Evolutionary conservation across 2,888 invertebrate genomes (phyloP), one percentile per base, ranked within the genome.

Genomic region (Norana najaformis): DNA sequence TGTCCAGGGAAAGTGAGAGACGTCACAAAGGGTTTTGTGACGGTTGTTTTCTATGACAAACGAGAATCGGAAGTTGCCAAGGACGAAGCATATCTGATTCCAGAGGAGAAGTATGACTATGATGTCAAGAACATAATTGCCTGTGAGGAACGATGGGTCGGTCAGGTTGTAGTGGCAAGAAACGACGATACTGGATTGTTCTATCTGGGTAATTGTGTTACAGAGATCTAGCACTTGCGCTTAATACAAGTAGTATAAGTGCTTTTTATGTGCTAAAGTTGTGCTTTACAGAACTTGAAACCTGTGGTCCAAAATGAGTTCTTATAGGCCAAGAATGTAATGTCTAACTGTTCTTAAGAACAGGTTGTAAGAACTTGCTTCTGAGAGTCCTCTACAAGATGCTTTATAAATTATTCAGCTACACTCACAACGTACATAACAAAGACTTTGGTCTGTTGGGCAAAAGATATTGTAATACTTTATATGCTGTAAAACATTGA

Each of bases 41-140:
- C 91, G 36, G 92, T 94, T 11, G 91, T 92, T 41, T 94, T 94
- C 91, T 94, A 94, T 91, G 94, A 94, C 90, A 93, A 92, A 38
- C 90, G 89, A 30, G 92, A 93, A 88, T 91, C 92, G 0, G 89
- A 88, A 30, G 90, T 94, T 37, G 91, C 92, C 4, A 83, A 93
- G 47, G 92, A 92, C 18, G 94, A 94, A 82, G 92, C 93, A 36
- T 94, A 93, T 91, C 91, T 90, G 88, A 89, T 93, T 18, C 90
- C 92, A 0, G 35, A 90, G 8, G 92, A 93, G 37, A 93, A 93
- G 91, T 94, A 93, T 92, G 92, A 93, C 88, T 89, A 92, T 88
- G 93, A 93, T 90, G 93, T 94, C 14, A 91, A 91, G n/a, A 93
- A 93, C 91, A 94, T 94, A 34, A 88, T 92, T 39, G 90, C 92